Evolutionary conservation across 2,888 invertebrate species (phyloP).

Genomic region (Agriotes lineatus): DNA sequence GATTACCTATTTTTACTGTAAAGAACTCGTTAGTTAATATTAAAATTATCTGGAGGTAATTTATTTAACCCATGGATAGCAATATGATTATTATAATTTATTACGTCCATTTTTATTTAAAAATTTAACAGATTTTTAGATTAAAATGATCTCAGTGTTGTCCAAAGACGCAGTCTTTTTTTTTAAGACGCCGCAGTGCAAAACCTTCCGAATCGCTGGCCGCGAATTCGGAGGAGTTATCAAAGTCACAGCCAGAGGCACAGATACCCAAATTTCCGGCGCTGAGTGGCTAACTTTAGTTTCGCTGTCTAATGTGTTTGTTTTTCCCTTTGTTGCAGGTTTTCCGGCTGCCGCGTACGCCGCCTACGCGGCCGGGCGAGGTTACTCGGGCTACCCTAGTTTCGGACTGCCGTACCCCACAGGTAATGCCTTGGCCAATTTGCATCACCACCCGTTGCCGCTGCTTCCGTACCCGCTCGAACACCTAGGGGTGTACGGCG

Average conservation of each 20-base stretch:
- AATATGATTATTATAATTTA: too few species aligned
- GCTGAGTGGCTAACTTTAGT: background rate
- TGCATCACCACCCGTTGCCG: slow-evolving; percentile 77
- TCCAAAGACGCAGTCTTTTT: too few species aligned
- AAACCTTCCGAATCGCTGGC: too few species aligned
- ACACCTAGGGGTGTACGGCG: slow-evolving; percentile 70
- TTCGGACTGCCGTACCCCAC: slow-evolving; percentile 98
- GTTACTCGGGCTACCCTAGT: slow-evolving; percentile 97
- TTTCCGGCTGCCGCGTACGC: slow-evolving; percentile 96
- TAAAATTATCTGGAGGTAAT: too few species aligned
- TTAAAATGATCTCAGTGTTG: too few species aligned
- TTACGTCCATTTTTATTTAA: too few species aligned
- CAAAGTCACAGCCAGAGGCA: background rate
- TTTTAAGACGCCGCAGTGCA: too few species aligned
- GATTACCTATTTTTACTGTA: too few species aligned
- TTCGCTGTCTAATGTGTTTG: slow-evolving; percentile 17
- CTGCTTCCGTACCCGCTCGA: slow-evolving; percentile 78
- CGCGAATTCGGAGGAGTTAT: too few species aligned
- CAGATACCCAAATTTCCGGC: slow-evolving; percentile 1
- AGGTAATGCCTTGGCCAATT: slow-evolving; percentile 91
- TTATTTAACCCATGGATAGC: too few species aligned
- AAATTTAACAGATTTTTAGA: too few species aligned
- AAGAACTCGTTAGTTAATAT: too few species aligned
- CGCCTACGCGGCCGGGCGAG: slow-evolving; percentile 96
- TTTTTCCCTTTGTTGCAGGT: slow-evolving; percentile 71